These are phyloP conservation scores for Pygocentrus nattereri DNA, from an alignment of 2,797 vertebrate species.

Conservation along the genomic window DNA sequence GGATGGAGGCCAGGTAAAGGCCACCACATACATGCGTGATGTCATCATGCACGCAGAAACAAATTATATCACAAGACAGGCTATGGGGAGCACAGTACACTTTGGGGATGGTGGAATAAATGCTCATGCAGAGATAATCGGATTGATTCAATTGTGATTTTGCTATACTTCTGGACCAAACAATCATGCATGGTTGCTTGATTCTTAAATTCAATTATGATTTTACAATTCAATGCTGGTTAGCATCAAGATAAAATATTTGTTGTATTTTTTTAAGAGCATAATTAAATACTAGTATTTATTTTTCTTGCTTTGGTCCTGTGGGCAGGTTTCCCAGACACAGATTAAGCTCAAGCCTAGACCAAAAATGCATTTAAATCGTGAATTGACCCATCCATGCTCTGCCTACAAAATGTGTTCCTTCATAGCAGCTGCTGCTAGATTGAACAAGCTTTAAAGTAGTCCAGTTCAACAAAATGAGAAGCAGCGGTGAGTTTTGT, in stretches of 20 bases:
- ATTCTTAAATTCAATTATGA: not conserved
- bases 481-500: not conserved
- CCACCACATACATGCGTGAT: constrained; percentile 60
- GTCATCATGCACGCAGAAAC: constrained; percentile 77
- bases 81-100: constrained; percentile 13
- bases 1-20: constrained; percentile 54
- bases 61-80: constrained; percentile 38
- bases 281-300: not conserved
- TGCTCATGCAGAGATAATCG: constrained; percentile 11
- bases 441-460: not conserved
- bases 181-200: not conserved
- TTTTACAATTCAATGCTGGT: not conserved
- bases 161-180: not conserved
- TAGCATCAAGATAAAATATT: not conserved
- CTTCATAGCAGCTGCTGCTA: not conserved
- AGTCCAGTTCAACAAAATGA: not conserved
- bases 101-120: constrained; percentile 4
- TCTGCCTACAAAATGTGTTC: not conserved
- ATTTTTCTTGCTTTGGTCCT: not conserved
- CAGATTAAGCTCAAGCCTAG: not conserved
- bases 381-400: not conserved
- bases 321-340: not conserved
- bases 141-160: constrained; percentile 8
- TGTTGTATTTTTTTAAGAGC: not conserved
- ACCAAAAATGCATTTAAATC: not conserved